These are phyloP conservation scores for Rhinoderma darwinii DNA, from an alignment of 2,113 vertebrate species.

Conservation along the genomic window DNA sequence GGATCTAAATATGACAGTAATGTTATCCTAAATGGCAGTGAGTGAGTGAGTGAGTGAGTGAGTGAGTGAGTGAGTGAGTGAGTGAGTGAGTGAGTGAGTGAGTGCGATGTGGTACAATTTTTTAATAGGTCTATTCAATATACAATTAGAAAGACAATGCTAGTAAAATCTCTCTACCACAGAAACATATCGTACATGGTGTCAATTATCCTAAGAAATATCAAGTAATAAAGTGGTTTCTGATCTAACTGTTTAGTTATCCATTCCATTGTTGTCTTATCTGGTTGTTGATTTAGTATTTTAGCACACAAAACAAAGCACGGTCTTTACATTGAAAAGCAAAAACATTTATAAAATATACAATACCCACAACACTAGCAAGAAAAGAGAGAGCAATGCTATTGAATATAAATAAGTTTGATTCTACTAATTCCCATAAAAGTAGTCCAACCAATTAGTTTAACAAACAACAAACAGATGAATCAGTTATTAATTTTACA, in stretches of 20 bases:
- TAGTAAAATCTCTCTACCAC: too few species aligned
- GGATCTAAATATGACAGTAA: too few species aligned
- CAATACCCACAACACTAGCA: not conserved
- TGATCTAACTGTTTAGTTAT: not conserved
- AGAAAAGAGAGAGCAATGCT: not conserved
- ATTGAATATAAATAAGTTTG: constrained; percentile 23
- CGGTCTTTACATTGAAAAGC: not conserved
- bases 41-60: too few species aligned
- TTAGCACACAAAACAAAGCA: not conserved
- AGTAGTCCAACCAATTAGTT: constrained; percentile 32
- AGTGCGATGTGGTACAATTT: too few species aligned
- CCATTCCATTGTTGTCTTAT: not conserved
- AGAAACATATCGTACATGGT: too few species aligned
- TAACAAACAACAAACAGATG: constrained; percentile 35
- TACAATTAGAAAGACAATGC: too few species aligned
- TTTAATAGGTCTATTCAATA: too few species aligned
- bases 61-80: too few species aligned
- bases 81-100: too few species aligned
- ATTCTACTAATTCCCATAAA: constrained; percentile 16
- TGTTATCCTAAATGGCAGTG: too few species aligned
- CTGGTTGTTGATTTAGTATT: not conserved
- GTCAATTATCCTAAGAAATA: too few species aligned
- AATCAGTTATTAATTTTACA: constrained; percentile 32
- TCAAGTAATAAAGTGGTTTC: not conserved
- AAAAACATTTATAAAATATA: constrained; percentile 1